Evolutionary conservation across 2,888 invertebrate genomes (phyloP), one percentile per base, ranked within the genome.

Genomic region (Acleris sparsana): DNA sequence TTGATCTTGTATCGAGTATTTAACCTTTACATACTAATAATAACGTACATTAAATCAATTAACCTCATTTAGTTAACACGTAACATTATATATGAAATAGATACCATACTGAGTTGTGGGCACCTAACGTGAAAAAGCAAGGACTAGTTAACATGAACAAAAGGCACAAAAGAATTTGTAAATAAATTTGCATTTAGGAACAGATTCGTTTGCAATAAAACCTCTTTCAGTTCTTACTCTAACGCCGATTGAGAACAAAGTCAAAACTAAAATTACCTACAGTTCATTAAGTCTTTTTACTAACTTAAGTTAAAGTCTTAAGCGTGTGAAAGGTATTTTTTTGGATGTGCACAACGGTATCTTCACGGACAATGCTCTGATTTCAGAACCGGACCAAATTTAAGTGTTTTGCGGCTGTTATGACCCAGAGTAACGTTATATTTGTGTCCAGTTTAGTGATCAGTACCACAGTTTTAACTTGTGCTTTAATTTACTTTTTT

Each of bases 331-430:
- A 20, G 17, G 13, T n/a, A 39, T 18, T 53, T 33, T 20, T 39
- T 16, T 11, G 39, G 7, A 20, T 39, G 53, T 53, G n/a, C 39
- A 16, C 55, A 55, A 60, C 60, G 65, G 65, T n/a, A 46, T 56
- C 44, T 65, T 51, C 18, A 43, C 62, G 65, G 65, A 52, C 65
- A 33, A 49, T 65, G 60, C 60, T 65, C 64, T 53, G 48, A 46
- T 49, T 60, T 56, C 48, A 46, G 44, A 51, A 61, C 55, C 49
- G 60, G 60, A 17, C 20, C n/a, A 44, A 22, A 17, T 56, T 2
- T 46, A 58, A 20, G n/a, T 44, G 57, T 9, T 58, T 58, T 64
- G 64, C 43, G 53, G 33, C 48, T 39, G 55, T 18, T 56, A 29
- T 20, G 9, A 39, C 20, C 20, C 51, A 49, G 51, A 56, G 29